Conservation (phyloP, 1,140 invertebrate species). For the Zaprionus gabonicus region DNA sequence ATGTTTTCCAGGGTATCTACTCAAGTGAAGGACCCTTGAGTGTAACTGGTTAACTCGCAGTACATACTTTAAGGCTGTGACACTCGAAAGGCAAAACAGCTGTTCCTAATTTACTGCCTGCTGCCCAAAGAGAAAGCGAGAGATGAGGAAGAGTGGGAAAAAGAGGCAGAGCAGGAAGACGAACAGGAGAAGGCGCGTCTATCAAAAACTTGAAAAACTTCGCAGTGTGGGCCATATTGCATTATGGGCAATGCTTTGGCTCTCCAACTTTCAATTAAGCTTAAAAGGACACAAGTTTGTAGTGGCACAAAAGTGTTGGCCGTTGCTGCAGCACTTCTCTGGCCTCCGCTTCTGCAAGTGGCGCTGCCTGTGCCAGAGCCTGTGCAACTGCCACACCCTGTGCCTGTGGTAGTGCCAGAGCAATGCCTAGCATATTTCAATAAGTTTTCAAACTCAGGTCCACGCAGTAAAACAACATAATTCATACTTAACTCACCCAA, state of each 20-base stretch:
- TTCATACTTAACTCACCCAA: conserved; percentile 82
- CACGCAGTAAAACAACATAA: conserved; percentile 74
- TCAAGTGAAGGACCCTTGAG: background rate
- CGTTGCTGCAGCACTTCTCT: background rate
- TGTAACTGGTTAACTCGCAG: conserved; percentile 11
- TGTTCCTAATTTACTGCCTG: conserved; percentile 71
- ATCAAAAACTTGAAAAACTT: conserved; percentile 50
- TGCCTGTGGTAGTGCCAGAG: background rate
- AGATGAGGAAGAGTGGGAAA: background rate
- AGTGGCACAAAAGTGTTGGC: conserved; percentile 34
- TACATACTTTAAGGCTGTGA: background rate
- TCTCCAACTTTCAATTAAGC: conserved; percentile 74
- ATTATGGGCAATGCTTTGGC: conserved; percentile 39
- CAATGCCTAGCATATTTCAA: conserved; percentile 70
- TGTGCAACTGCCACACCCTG: background rate
- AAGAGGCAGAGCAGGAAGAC: background rate
- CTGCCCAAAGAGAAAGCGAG: conserved; percentile 4
- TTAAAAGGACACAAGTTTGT: conserved; percentile 73
- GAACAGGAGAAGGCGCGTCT: conserved; percentile 25
- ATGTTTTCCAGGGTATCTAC: background rate
- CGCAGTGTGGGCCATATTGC: conserved; percentile 55
- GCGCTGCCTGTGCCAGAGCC: background rate
- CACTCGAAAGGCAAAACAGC: conserved; percentile 52
- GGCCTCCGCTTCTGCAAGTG: conserved; percentile 7
- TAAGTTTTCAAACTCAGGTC: conserved; percentile 76